phyloP scores from a whole-genome alignment of 2,888 invertebrate genomes.

The Microplitis manilae region DNA sequence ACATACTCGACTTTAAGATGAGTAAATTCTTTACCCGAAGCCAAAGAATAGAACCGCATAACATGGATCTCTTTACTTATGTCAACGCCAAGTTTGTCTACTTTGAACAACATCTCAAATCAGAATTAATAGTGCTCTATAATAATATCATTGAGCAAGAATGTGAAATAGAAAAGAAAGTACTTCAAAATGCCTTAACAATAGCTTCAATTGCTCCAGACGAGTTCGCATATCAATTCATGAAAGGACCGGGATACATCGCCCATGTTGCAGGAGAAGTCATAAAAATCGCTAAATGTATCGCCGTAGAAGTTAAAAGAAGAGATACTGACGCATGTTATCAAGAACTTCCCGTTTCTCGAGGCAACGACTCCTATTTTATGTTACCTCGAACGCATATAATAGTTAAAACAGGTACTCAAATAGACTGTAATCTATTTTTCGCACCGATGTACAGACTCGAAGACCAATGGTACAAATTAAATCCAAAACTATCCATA shows the following conservation, averaged over 20 bases:
- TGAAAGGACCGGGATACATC: slow-evolving; percentile 49
- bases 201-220: slow-evolving; percentile 50
- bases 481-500: too few relatives aligned
- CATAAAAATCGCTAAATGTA: slow-evolving; percentile 29
- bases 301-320: slow-evolving; percentile 26
- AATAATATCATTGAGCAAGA: slow-evolving; percentile 45
- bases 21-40: slow-evolving; percentile 12
- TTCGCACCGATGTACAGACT: not conserved
- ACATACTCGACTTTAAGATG: slow-evolving; percentile 33
- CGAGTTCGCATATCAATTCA: slow-evolving; percentile 49
- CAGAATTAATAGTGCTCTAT: slow-evolving; percentile 31
- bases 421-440: not conserved
- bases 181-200: slow-evolving; percentile 48
- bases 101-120: slow-evolving; percentile 44
- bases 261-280: slow-evolving; percentile 49
- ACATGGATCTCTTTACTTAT: slow-evolving; percentile 42
- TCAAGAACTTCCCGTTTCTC: not conserved
- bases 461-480: too few relatives aligned
- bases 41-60: not conserved
- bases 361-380: not conserved
- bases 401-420: not conserved
- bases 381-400: too few relatives aligned
- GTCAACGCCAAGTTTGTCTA: slow-evolving; percentile 52
- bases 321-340: slow-evolving; percentile 29
- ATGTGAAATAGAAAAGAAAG: slow-evolving; percentile 51